Percentiles rank a stretch among this genome's conserved stretches.
Conservation (phyloP, 1,140 invertebrate species). For the Trichoplusia ni region DNA sequence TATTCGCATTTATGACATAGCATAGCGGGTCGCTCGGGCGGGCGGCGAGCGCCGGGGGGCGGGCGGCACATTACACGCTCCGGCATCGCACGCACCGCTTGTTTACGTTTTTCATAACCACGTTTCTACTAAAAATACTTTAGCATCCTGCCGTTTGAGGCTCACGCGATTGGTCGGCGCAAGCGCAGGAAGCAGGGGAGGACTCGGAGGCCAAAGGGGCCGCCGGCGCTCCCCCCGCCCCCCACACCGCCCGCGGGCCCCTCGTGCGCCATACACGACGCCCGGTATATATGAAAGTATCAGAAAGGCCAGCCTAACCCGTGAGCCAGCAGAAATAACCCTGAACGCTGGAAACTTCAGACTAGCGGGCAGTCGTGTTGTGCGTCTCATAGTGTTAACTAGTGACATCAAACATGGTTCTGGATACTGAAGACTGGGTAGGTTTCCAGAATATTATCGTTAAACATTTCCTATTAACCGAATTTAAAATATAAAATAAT, state of each 20-base stretch:
- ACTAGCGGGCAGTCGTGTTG: constrained; percentile 76
- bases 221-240: constrained; percentile 44
- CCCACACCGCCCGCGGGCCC: constrained; percentile 44
- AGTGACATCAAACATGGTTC: constrained; percentile 79
- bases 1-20: constrained; percentile 39
- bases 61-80: constrained; percentile 51
- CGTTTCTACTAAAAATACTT: constrained; percentile 78
- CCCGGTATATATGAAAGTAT: constrained; percentile 70
- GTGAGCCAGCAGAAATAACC: constrained; percentile 78
- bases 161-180: constrained; percentile 70
- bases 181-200: constrained; percentile 65
- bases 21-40: constrained; percentile 20
- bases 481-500: constrained; percentile 12
- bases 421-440: constrained; percentile 80
- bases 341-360: constrained; percentile 75
- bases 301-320: constrained; percentile 59
- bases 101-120: constrained; percentile 78
- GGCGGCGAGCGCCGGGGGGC: constrained; percentile 42
- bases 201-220: constrained; percentile 47
- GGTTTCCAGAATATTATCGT: constrained; percentile 41
- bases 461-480: not conserved
- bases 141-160: constrained; percentile 79
- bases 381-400: constrained; percentile 80
- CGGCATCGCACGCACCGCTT: constrained; percentile 52
- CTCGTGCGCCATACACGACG: constrained; percentile 36